These are phyloP conservation scores for Trissolcus basalis DNA, from an alignment of 1,140 invertebrate species.

Conservation along the genomic window DNA sequence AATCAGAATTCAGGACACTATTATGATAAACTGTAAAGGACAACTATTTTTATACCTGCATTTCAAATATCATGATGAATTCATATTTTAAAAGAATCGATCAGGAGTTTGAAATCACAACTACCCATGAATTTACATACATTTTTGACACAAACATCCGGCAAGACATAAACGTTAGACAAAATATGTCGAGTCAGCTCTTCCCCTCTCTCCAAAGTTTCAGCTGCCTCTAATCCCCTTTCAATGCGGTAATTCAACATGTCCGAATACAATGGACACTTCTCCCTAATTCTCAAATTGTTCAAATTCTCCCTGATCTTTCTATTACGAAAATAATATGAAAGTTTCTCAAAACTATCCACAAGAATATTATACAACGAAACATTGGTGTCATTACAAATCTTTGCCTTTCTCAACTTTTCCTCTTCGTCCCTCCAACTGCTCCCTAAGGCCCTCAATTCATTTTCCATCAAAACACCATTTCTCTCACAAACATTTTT, in stretches of 20 bases:
- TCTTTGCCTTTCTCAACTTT: not conserved
- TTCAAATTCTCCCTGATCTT: not conserved
- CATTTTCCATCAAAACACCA: not conserved
- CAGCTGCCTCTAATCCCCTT: not conserved
- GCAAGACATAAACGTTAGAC: not conserved
- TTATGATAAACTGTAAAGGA: too few relatives aligned
- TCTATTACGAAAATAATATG: not conserved
- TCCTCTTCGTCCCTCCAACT: not conserved
- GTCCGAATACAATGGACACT: not conserved
- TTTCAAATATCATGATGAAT: not conserved
- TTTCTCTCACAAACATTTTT: not conserved
- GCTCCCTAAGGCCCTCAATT: not conserved
- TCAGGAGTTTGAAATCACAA: not conserved
- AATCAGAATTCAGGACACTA: too few relatives aligned
- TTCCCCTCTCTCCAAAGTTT: not conserved
- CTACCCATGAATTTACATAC: not conserved
- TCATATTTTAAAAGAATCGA: not conserved
- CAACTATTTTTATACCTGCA: too few relatives aligned
- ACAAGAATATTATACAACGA: constrained; percentile 1
- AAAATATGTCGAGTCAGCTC: not conserved
- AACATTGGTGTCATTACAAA: not conserved
- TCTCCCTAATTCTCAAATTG: not conserved
- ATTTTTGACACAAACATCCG: not conserved
- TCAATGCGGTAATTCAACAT: not conserved
- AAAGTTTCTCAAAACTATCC: not conserved